Evolutionary conservation across 2,113 vertebrate species (phyloP).

Genomic region (Anoura caudifer): DNA sequence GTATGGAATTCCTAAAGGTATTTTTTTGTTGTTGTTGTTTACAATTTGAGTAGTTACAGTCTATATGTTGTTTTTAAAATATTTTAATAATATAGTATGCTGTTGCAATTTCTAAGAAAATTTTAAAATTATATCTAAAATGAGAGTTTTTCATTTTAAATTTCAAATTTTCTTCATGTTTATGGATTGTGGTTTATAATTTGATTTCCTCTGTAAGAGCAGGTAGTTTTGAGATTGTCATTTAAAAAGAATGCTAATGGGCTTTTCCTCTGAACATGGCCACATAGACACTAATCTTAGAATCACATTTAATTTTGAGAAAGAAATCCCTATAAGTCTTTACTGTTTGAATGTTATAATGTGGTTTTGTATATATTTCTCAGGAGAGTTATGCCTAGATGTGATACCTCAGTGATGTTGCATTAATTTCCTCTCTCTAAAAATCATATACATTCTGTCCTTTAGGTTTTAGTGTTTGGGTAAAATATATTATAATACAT

Average conservation of each 20-base stretch:
- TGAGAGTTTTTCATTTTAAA: slow-evolving; percentile 3
- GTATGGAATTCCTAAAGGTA: neutral
- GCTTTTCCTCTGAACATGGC: neutral
- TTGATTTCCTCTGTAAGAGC: slow-evolving; percentile 8
- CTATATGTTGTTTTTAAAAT: neutral
- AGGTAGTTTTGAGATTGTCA: slow-evolving; percentile 39
- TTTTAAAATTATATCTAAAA: slow-evolving; percentile 7
- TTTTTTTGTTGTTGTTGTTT: neutral
- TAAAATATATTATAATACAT: neutral
- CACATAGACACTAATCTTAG: neutral
- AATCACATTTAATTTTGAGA: neutral
- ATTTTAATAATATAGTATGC: neutral
- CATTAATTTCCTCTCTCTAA: slow-evolving; percentile 36
- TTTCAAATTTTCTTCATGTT: slow-evolving; percentile 23
- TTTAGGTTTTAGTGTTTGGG: neutral
- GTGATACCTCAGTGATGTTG: neutral
- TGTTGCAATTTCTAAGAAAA: neutral
- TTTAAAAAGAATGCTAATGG: neutral
- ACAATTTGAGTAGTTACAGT: neutral
- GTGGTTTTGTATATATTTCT: neutral
- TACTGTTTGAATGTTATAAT: neutral
- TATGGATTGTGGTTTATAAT: neutral
- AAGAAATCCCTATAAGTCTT: neutral
- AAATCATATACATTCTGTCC: neutral
- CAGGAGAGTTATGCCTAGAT: neutral